phyloP scores from a whole-genome alignment of 2,113 vertebrate species.

The Megaceryle torquata region DNA sequence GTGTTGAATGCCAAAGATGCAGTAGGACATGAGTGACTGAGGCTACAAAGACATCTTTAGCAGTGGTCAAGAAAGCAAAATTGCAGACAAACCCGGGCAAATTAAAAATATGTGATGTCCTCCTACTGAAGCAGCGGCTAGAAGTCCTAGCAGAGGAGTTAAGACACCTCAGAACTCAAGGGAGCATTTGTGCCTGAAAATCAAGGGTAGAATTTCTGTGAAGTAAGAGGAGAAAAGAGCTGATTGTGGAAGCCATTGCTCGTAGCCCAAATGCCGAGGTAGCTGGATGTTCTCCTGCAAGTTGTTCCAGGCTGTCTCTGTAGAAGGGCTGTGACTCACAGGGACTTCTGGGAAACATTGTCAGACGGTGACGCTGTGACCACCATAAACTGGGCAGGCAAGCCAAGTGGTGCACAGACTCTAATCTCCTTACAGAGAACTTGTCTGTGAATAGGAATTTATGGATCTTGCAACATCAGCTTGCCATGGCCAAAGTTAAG shows the following conservation, averaged over 20 bases:
- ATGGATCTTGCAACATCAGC: background rate
- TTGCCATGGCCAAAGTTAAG: background rate
- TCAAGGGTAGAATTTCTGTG: background rate
- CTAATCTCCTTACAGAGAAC: background rate
- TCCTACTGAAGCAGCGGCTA: background rate
- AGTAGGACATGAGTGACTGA: background rate
- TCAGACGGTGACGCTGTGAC: background rate
- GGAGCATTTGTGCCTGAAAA: background rate
- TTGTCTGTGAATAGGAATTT: background rate
- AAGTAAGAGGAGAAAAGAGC: background rate
- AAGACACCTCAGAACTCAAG: background rate
- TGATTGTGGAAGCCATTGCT: background rate
- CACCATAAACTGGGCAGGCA: background rate
- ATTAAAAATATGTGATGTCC: background rate
- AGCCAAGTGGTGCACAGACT: background rate
- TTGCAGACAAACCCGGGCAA: background rate
- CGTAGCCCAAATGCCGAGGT: accelerated
- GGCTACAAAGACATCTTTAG: background rate
- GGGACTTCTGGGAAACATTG: background rate
- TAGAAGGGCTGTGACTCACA: background rate
- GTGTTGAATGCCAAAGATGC: background rate
- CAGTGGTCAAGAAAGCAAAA: background rate
- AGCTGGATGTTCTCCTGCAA: accelerated
- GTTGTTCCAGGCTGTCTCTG: accelerated
- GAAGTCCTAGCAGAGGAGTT: background rate